Conservation (phyloP, 2,888 invertebrate species). For the Erebia palarica region DNA sequence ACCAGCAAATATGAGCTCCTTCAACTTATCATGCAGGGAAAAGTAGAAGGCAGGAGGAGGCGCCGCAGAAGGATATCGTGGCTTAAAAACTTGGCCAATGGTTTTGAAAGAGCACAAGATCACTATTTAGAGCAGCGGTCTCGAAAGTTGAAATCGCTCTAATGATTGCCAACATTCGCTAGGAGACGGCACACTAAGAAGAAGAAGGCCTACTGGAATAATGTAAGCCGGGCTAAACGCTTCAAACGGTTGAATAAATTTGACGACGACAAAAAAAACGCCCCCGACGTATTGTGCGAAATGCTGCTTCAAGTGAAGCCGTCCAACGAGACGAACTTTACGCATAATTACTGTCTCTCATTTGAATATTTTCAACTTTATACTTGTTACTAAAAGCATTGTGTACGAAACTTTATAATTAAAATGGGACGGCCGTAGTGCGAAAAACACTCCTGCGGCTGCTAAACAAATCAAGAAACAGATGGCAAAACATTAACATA, state of each 20-base stretch:
- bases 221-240: background rate
- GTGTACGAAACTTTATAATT: slow-evolving; percentile 35
- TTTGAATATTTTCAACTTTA: slow-evolving; percentile 41
- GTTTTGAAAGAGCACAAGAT: no score
- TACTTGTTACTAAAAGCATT: slow-evolving; percentile 38
- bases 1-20: no score
- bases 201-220: background rate
- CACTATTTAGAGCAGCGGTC: no score
- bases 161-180: no score
- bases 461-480: slow-evolving; percentile 12
- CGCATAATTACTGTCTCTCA: slow-evolving; percentile 42
- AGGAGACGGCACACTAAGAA: no score
- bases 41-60: no score
- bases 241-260: slow-evolving; percentile 22
- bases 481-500: background rate
- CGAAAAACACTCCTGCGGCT: slow-evolving; percentile 12
- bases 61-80: no score
- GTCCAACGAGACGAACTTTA: slow-evolving; percentile 36
- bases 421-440: slow-evolving; percentile 25
- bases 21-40: no score
- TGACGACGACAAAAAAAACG: slow-evolving; percentile 13
- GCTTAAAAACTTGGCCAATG: no score
- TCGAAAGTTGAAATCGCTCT: no score
- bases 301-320: slow-evolving; percentile 31
- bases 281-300: slow-evolving; percentile 20